A percentile compares a stretch with the other conserved stretches of the same genome.
Conservation (phyloP, 2,113 vertebrate genomes). For the Rhinolophus sinicus region DNA sequence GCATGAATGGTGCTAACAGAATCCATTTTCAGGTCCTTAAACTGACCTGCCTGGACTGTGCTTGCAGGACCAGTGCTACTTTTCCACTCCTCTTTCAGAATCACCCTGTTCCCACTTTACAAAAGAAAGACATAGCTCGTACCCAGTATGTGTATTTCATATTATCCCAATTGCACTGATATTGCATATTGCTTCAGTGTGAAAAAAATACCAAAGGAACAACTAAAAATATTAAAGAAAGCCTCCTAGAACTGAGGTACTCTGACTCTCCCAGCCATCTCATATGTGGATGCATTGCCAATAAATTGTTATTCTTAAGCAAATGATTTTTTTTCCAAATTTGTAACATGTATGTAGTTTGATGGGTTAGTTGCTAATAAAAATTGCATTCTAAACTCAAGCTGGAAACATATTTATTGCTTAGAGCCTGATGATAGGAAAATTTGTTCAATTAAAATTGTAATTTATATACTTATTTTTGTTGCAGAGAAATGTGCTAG, state of each 20-base stretch:
- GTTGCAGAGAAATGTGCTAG: neutral
- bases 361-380: neutral
- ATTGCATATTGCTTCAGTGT: neutral
- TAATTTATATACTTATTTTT: neutral
- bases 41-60: neutral
- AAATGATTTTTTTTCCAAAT: neutral
- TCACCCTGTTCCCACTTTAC: neutral
- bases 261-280: neutral
- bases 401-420: slow-evolving; percentile 8
- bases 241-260: neutral
- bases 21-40: neutral
- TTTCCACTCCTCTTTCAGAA: neutral
- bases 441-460: slow-evolving; percentile 43
- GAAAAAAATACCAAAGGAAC: neutral
- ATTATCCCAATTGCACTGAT: neutral
- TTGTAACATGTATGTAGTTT: neutral
- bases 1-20: neutral
- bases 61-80: neutral
- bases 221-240: neutral
- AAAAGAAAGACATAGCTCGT: neutral
- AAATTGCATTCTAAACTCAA: neutral
- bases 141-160: neutral
- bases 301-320: slow-evolving; percentile 11
- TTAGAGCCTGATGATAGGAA: neutral
- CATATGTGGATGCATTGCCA: neutral